Conservation (phyloP, 2,888 invertebrate species). For the Pammene aurita region DNA sequence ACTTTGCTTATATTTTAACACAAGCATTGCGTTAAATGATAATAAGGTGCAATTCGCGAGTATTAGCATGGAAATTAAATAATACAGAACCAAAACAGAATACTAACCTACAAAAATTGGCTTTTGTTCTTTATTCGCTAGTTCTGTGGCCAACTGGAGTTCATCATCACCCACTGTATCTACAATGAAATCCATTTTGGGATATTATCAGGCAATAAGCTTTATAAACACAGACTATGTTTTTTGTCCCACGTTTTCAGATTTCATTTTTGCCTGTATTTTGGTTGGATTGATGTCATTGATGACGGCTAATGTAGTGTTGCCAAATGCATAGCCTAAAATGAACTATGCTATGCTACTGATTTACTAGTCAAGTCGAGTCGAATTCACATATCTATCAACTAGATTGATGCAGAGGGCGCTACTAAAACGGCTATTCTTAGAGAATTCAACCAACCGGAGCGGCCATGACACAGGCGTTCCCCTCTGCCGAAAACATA, state of each 20-base stretch:
- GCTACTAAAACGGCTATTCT: too few species aligned
- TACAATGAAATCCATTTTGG: constrained; percentile 82
- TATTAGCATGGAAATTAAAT: background rate
- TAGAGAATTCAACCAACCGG: too few species aligned
- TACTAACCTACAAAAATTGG: constrained; percentile 72
- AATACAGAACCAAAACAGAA: constrained; percentile 19
- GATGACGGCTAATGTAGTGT: background rate
- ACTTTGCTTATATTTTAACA: too few species aligned
- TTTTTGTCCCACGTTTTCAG: constrained; percentile 31
- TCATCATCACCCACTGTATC: constrained; percentile 81
- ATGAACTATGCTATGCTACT: too few species aligned
- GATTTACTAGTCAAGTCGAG: background rate
- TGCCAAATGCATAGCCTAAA: background rate
- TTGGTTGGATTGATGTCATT: background rate
- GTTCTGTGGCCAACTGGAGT: constrained; percentile 65
- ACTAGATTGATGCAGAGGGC: background rate
- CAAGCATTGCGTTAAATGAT: too few species aligned
- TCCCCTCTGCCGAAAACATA: too few species aligned
- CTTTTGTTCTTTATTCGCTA: constrained; percentile 63
- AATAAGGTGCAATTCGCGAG: too few species aligned
- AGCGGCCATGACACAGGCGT: too few species aligned
- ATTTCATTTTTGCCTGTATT: constrained; percentile 12
- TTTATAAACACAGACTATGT: background rate
- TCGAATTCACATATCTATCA: background rate
- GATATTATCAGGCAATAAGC: background rate